Conservation (phyloP, 2,888 invertebrate genomes). For the Diachrysia chrysitis region DNA sequence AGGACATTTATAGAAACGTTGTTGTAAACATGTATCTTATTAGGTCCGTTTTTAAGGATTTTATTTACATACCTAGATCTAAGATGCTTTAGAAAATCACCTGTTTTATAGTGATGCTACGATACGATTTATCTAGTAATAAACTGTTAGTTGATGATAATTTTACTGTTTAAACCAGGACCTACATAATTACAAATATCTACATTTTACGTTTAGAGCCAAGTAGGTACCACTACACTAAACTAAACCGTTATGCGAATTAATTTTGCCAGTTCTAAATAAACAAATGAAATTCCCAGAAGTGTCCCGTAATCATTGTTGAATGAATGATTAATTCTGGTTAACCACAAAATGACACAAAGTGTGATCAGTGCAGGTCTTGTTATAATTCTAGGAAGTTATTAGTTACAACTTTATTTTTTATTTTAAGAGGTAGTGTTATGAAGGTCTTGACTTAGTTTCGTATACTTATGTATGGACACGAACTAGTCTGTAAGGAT, state of each 20-base stretch:
- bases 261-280: slow-evolving; percentile 11
- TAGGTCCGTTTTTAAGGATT: too few relatives aligned
- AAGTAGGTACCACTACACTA: slow-evolving; percentile 8
- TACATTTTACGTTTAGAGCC: not conserved
- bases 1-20: too few relatives aligned
- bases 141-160: too few relatives aligned
- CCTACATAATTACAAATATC: not conserved
- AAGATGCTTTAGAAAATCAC: too few relatives aligned
- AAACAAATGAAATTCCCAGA: slow-evolving; percentile 56
- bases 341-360: slow-evolving; percentile 68
- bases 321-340: slow-evolving; percentile 71
- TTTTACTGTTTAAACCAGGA: too few relatives aligned
- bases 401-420: slow-evolving; percentile 46
- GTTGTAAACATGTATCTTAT: too few relatives aligned
- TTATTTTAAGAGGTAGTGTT: slow-evolving; percentile 20
- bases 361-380: slow-evolving; percentile 41
- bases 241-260: slow-evolving; percentile 25
- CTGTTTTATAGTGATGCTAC: too few relatives aligned
- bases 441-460: slow-evolving; percentile 41
- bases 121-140: too few relatives aligned
- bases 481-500: slow-evolving; percentile 21
- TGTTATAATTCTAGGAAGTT: slow-evolving; percentile 49
- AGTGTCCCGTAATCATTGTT: slow-evolving; percentile 60
- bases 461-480: slow-evolving; percentile 10
- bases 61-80: too few relatives aligned